Base-by-base conservation (phyloP, 2,113 vertebrate genomes). In the Monopterus albus region DNA sequence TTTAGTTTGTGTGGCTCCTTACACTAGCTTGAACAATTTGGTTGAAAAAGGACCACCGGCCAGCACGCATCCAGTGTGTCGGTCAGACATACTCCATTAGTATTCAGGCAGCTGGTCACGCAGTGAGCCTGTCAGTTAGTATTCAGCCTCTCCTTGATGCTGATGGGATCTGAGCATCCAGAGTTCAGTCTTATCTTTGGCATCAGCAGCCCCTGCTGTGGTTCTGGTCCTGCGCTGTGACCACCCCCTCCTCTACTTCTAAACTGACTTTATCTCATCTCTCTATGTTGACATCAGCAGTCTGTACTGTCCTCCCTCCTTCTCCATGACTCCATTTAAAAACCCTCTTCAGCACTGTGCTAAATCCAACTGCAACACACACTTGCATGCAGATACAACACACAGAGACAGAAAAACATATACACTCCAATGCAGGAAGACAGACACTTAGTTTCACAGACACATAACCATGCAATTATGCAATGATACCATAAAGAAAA, bases 261-360 rank as follows among this genome's bases (percentile, higher is more conserved):
- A 57, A 70, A 79, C 79, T 1, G 61, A 52, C 66, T 75, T 89
- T 82, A 89, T 88, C 87, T 88, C 78, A 88, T 88, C 84, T 85
- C 66, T 56, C 58, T 42, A 73, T 70, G 80, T 88, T 89, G 89
- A 89, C 85, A 88, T 89, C 87, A 84, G 82, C 82, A 84, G 73
- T 79, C 73, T 76, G 76, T 77, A 61, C 80, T 76, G 69, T 85
- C 71, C 72, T 88, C 75, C 26, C 53, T 25, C 55, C 77, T 68
- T 70, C 69, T 75, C 56, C 64, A 72, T 40, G 81, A 69, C 63
- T 81, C 67, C 72, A 72, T 72, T 69, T 81, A 72, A 80, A 80
- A 85, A 79, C 21, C 64, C 64, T 87, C 71, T 83, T 65, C 75
- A 80, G 78, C 62, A 47, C 33, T 60, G 53, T 9, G 10, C 77